phyloP scores from a whole-genome alignment of 2,797 vertebrate genomes.

The Takifugu rubripes region DNA sequence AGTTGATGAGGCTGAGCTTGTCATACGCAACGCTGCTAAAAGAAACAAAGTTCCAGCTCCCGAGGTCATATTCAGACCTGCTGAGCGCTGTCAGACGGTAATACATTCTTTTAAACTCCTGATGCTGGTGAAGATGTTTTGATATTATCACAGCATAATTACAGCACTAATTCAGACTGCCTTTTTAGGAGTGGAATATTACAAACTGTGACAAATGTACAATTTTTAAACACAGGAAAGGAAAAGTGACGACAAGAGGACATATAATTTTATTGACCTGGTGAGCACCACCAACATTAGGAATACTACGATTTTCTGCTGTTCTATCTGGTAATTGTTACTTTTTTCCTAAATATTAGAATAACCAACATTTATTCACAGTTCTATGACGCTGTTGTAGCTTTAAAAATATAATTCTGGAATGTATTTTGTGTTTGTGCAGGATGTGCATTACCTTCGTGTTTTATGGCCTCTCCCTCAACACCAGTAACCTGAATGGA shows the following conservation, averaged over 20 bases:
- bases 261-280: slow-evolving; percentile 51
- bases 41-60: slow-evolving; percentile 71
- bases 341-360: background rate
- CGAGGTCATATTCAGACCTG: slow-evolving; percentile 32
- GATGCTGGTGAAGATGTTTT: background rate
- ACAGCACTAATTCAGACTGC: background rate
- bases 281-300: slow-evolving; percentile 50
- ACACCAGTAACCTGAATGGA: slow-evolving; percentile 59
- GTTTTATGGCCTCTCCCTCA: slow-evolving; percentile 60
- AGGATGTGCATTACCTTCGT: slow-evolving; percentile 34
- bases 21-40: slow-evolving; percentile 77
- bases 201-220: background rate
- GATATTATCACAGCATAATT: background rate
- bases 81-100: background rate
- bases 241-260: slow-evolving; percentile 11
- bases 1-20: slow-evolving; percentile 78
- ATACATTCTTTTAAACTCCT: background rate
- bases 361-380: background rate
- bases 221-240: slow-evolving; percentile 24
- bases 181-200: background rate
- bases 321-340: slow-evolving; percentile 54
- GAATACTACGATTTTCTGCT: slow-evolving; percentile 48
- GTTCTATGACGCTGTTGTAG: background rate
- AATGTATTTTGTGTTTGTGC: slow-evolving; percentile 10
- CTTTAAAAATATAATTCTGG: background rate